Evolutionary conservation across 2,113 vertebrate genomes (phyloP).

Genomic region (Thermophis baileyi): DNA sequence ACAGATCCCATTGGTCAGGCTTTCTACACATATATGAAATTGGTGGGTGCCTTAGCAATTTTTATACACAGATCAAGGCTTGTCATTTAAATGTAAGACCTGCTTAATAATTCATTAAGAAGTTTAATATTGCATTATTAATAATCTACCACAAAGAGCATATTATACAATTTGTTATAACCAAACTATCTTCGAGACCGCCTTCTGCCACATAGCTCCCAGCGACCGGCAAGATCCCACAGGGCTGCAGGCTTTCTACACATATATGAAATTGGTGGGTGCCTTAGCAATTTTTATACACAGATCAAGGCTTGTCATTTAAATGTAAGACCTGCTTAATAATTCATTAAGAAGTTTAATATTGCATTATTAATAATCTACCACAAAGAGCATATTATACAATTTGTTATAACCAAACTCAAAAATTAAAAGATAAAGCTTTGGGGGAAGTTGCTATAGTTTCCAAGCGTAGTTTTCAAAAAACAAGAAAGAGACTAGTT

Average conservation of each 20-base stretch:
- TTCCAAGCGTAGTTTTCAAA: slow-evolving; percentile 37
- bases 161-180: slow-evolving; percentile 15
- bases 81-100: background rate
- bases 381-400: slow-evolving; percentile 22
- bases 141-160: slow-evolving; percentile 21
- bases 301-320: background rate
- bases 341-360: slow-evolving; percentile 12
- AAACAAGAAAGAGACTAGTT: slow-evolving; percentile 65
- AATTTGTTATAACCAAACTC: slow-evolving; percentile 23
- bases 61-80: background rate
- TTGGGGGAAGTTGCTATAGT: background rate
- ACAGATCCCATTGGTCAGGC: background rate
- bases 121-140: slow-evolving; percentile 9
- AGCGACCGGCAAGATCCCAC: too few species aligned
- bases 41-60: background rate
- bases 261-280: background rate
- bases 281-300: background rate
- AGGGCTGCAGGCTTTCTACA: background rate
- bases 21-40: background rate
- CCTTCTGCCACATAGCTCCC: too few species aligned
- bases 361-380: background rate
- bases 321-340: background rate
- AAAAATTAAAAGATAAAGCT: background rate
- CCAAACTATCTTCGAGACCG: too few species aligned
- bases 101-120: slow-evolving; percentile 19